phyloP scores from a whole-genome alignment of 2,113 vertebrate genomes.

The Ursus arctos region DNA sequence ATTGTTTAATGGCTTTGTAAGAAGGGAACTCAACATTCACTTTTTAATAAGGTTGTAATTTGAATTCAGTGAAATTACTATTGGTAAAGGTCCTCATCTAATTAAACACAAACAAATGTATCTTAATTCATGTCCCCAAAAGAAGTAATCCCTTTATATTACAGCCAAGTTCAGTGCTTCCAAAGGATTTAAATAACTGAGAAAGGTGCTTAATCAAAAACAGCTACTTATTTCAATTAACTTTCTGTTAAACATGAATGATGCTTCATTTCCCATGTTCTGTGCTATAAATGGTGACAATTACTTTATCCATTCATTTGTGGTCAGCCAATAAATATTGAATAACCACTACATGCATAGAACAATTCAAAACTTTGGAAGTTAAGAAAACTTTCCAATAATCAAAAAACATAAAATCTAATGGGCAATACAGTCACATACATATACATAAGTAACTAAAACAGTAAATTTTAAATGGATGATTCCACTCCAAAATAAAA shows the following conservation, averaged over 20 bases:
- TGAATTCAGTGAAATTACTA: conserved; percentile 56
- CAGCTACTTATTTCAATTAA: conserved; percentile 63
- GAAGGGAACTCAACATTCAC: neutral
- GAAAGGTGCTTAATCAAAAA: conserved; percentile 55
- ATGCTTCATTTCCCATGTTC: conserved; percentile 29
- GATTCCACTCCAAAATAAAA: conserved; percentile 14
- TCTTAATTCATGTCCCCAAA: conserved; percentile 35
- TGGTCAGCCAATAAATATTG: conserved; percentile 9
- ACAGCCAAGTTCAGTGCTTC: conserved; percentile 49
- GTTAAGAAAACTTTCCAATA: neutral
- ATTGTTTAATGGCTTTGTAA: neutral
- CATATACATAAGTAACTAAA: neutral
- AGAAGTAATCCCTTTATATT: conserved; percentile 22
- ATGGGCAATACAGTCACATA: neutral
- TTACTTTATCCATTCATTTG: conserved; percentile 48
- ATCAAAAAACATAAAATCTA: neutral
- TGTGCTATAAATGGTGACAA: neutral
- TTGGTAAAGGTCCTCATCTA: neutral
- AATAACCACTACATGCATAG: neutral
- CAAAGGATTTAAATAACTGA: conserved; percentile 61
- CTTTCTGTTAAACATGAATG: conserved; percentile 63
- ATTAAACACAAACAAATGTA: conserved; percentile 65
- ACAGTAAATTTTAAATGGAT: neutral
- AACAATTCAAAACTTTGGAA: neutral
- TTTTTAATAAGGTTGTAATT: neutral